phyloP scores from a whole-genome alignment of 2,113 vertebrate genomes.

The Jacana jacana region DNA sequence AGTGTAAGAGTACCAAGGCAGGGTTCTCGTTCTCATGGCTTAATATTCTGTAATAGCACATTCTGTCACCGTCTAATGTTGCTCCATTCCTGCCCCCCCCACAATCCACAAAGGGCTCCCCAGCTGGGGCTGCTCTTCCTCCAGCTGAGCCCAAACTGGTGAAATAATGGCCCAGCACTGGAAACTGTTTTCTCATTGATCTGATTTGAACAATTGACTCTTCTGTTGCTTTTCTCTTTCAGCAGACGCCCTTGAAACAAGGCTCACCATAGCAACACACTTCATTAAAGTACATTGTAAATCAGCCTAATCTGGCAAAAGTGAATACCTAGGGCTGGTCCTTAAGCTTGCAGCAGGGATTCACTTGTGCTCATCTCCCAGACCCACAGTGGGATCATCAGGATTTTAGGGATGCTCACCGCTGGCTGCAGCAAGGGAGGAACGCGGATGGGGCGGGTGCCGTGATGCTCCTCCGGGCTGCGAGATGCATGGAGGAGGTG shows the following conservation, averaged over 20 bases:
- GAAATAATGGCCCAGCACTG: too few species aligned
- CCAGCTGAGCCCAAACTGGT: not conserved
- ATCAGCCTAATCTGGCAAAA: not conserved
- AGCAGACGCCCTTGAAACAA: not conserved
- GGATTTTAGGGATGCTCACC: not conserved
- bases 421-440: accelerated
- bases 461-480: accelerated
- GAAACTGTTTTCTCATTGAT: not conserved
- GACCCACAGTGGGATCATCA: accelerated
- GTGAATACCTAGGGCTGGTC: not conserved
- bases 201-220: not conserved
- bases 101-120: accelerated
- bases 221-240: not conserved
- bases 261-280: slow-evolving; percentile 55
- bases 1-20: accelerated
- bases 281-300: not conserved
- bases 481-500: accelerated
- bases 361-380: accelerated
- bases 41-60: accelerated
- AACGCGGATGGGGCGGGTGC: not conserved
- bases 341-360: not conserved
- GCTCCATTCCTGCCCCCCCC: accelerated
- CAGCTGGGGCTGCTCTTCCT: not conserved
- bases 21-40: not conserved
- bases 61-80: accelerated